These are phyloP conservation scores for Shargacucullia verbasci DNA, from an alignment of 2,888 invertebrate genomes.

Conservation along the genomic window DNA sequence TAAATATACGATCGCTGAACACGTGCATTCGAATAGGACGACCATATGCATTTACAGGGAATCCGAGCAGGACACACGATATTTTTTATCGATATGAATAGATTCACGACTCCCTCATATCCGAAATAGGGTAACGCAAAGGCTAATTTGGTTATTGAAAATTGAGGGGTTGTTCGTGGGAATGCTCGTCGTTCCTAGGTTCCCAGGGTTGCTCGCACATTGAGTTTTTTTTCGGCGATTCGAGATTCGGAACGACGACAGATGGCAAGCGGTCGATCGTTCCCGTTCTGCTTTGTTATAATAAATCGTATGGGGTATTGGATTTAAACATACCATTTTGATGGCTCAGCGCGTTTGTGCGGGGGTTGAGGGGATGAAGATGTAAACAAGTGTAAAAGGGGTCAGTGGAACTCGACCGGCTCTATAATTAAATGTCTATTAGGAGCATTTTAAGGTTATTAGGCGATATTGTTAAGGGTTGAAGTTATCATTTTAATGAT, in stretches of 20 bases:
- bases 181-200: slow-evolving; percentile 90
- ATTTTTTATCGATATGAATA: slow-evolving; percentile 87
- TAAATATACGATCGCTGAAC: slow-evolving; percentile 86
- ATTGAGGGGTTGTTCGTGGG: slow-evolving; percentile 91
- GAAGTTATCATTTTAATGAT: slow-evolving; percentile 77
- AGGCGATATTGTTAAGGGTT: slow-evolving; percentile 79
- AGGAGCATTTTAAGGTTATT: slow-evolving; percentile 84
- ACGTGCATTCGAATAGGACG: slow-evolving; percentile 89
- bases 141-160: slow-evolving; percentile 90
- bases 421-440: slow-evolving; percentile 88
- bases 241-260: slow-evolving; percentile 88
- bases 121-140: slow-evolving; percentile 90
- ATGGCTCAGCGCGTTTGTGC: slow-evolving; percentile 81
- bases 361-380: slow-evolving; percentile 83
- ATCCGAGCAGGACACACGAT: slow-evolving; percentile 74
- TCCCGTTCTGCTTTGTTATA: slow-evolving; percentile 86
- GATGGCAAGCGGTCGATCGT: slow-evolving; percentile 87
- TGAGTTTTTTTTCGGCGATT: slow-evolving; percentile 86
- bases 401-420: slow-evolving; percentile 83
- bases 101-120: slow-evolving; percentile 89
- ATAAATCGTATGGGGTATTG: slow-evolving; percentile 87
- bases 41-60: slow-evolving; percentile 67
- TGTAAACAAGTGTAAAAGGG: slow-evolving; percentile 89
- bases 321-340: slow-evolving; percentile 88
- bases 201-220: slow-evolving; percentile 90